A percentile compares a stretch with the other conserved stretches of the same genome.
Conservation (phyloP, 2,113 vertebrate genomes). For the Dipodomys spectabilis region DNA sequence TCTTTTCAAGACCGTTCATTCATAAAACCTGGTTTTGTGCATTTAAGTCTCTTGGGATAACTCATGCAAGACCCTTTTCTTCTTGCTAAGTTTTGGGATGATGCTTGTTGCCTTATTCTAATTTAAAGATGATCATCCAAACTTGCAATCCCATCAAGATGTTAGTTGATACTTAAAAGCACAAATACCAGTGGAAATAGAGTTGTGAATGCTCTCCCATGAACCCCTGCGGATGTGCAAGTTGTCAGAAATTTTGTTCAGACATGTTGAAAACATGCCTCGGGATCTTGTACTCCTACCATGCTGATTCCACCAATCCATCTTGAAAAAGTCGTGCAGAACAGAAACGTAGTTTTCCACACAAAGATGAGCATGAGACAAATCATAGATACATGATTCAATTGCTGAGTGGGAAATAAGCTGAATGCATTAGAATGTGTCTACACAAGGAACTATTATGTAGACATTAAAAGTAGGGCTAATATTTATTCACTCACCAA, state of each 20-base stretch:
- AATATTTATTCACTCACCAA: neutral
- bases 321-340: neutral
- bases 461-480: neutral
- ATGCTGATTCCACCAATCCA: neutral
- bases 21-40: neutral
- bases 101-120: neutral
- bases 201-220: rapidly evolving
- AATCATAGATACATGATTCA: neutral
- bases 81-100: neutral
- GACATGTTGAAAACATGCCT: neutral
- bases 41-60: neutral
- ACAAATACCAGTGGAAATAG: no score
- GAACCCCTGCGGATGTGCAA: neutral
- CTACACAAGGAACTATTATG: neutral
- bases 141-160: neutral
- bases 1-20: constrained; percentile 54
- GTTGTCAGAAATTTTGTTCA: neutral
- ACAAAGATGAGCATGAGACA: neutral
- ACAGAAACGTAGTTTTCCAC: neutral
- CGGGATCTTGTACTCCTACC: neutral
- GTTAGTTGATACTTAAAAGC: neutral
- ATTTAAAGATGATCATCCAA: neutral
- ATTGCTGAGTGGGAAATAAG: neutral
- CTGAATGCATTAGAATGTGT: neutral
- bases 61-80: rapidly evolving